These are phyloP conservation scores for Poecilia velifera DNA, from an alignment of 2,797 vertebrate genomes.

Conservation along the genomic window DNA sequence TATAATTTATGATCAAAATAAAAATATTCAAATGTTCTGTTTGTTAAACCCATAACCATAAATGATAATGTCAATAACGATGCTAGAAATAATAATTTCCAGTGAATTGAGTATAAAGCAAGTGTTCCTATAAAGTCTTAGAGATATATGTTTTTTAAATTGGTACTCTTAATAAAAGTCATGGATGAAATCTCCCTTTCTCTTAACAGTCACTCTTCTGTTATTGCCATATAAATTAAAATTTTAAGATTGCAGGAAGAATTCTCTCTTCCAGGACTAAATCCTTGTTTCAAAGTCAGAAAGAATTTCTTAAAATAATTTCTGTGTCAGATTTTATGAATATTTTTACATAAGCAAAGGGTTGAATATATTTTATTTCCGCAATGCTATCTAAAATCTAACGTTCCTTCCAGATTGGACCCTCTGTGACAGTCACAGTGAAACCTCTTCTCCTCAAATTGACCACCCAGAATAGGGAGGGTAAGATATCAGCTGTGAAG, in stretches of 20 bases:
- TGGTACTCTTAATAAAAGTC: background rate
- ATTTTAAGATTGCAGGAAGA: background rate
- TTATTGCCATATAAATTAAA: background rate
- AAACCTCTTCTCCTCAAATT: background rate
- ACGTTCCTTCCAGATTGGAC: slow-evolving; percentile 1
- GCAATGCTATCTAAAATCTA: background rate
- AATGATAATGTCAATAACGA: background rate
- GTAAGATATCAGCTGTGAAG: slow-evolving; percentile 22
- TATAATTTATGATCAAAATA: background rate
- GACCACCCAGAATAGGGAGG: slow-evolving; percentile 15
- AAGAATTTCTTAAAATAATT: background rate
- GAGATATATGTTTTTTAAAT: background rate
- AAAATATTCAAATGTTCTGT: background rate
- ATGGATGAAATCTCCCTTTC: background rate
- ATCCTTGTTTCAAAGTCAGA: background rate
- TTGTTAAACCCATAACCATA: background rate
- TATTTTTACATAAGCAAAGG: background rate
- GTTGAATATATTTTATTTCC: background rate
- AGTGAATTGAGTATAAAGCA: background rate
- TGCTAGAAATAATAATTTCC: background rate
- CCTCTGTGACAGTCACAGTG: background rate
- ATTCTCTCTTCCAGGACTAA: background rate
- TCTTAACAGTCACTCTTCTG: background rate
- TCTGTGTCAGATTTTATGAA: background rate
- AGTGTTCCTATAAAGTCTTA: background rate